These are phyloP conservation scores for Hoplostethus atlanticus DNA, from an alignment of 2,797 vertebrate species.

Conservation along the genomic window DNA sequence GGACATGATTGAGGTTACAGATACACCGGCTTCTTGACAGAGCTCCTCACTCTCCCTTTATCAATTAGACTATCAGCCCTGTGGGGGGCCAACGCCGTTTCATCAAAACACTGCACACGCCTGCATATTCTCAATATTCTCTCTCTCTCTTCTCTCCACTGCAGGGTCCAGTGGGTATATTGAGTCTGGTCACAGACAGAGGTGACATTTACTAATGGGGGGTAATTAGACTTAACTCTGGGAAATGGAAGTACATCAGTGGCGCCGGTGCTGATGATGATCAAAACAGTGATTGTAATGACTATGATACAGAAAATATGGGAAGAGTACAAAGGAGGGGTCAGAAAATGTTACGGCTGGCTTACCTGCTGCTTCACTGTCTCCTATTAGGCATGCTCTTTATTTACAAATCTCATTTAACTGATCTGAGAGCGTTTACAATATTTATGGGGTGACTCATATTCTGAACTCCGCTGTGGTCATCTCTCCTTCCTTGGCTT, in stretches of 20 bases:
- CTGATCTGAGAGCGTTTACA: background rate
- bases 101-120: constrained; percentile 41
- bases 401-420: constrained; percentile 7
- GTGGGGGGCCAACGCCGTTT: constrained; percentile 54
- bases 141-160: background rate
- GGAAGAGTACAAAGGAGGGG: background rate
- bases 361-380: constrained; percentile 16
- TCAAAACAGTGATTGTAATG: constrained; percentile 50
- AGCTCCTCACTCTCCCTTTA: constrained; percentile 32
- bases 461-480: constrained; percentile 15
- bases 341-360: constrained; percentile 16
- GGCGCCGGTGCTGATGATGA: constrained; percentile 34
- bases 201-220: constrained; percentile 76
- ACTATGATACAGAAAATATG: constrained; percentile 52
- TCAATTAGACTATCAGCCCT: constrained; percentile 58
- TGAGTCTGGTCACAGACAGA: constrained; percentile 37
- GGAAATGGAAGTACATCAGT: constrained; percentile 45
- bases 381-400: constrained; percentile 26
- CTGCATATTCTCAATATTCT: background rate
- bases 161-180: constrained; percentile 32
- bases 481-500: background rate
- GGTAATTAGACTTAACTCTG: constrained; percentile 60
- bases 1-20: constrained; percentile 71
- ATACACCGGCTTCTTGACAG: constrained; percentile 55
- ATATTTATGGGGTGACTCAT: constrained; percentile 24